phyloP scores from a whole-genome alignment of 2,888 invertebrate genomes.

The Sesamia inferens region DNA sequence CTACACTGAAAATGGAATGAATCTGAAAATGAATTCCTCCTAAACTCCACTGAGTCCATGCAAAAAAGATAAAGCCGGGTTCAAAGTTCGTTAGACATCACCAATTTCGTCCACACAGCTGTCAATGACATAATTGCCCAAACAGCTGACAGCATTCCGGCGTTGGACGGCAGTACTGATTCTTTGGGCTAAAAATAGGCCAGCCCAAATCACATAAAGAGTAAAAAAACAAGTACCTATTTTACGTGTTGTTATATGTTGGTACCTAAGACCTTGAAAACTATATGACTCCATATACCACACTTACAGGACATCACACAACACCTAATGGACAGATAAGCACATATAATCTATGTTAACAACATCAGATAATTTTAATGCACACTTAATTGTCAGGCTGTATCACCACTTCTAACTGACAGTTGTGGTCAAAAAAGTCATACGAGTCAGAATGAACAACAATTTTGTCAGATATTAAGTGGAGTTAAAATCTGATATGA shows the following conservation, averaged over 20 bases:
- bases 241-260: background rate
- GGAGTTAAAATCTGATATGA: slow-evolving; percentile 30
- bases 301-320: slow-evolving; percentile 12
- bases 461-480: slow-evolving; percentile 22
- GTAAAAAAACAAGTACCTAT: background rate
- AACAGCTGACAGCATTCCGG: too few species aligned
- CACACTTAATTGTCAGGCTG: slow-evolving; percentile 33
- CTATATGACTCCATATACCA: background rate
- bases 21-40: too few species aligned
- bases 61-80: too few species aligned
- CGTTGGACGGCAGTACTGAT: too few species aligned
- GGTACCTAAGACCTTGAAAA: slow-evolving; percentile 9
- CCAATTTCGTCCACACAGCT: too few species aligned
- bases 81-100: too few species aligned
- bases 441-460: slow-evolving; percentile 9
- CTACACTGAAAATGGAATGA: too few species aligned
- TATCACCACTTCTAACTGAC: slow-evolving; percentile 24
- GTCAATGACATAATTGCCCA: too few species aligned
- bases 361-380: slow-evolving; percentile 54
- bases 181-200: too few species aligned
- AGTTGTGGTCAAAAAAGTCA: slow-evolving; percentile 29
- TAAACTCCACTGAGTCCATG: too few species aligned
- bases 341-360: slow-evolving; percentile 23
- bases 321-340: slow-evolving; percentile 53
- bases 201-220: too few species aligned